These are phyloP conservation scores for Dicerorhinus sumatrensis DNA, from an alignment of 2,113 vertebrate species.

Conservation along the genomic window DNA sequence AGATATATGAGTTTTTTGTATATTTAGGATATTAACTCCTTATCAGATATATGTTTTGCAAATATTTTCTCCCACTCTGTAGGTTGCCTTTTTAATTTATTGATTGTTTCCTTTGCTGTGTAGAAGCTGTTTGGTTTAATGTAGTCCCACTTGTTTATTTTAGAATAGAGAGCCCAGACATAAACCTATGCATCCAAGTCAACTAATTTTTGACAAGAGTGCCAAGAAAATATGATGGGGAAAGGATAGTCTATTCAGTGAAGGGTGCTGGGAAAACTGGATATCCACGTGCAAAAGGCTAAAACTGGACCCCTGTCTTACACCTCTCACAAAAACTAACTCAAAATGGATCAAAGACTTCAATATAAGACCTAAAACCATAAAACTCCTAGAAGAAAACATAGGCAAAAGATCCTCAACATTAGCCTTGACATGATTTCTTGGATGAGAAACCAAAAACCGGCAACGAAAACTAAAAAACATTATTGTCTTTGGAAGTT, in stretches of 20 bases:
- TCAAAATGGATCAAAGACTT: not conserved
- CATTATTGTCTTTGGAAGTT: not conserved
- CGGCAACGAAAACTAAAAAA: not conserved
- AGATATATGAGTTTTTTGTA: not conserved
- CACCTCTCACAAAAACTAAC: not conserved
- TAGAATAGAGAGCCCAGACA: not conserved
- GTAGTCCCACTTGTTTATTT: not conserved
- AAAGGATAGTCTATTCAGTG: not conserved
- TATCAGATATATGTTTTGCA: not conserved
- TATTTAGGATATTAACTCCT: not conserved
- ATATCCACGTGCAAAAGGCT: not conserved
- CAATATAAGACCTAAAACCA: not conserved
- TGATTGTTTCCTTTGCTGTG: not conserved
- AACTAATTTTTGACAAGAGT: not conserved
- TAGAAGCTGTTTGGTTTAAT: not conserved
- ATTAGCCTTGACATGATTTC: not conserved
- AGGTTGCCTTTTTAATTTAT: not conserved
- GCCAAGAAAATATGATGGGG: not conserved
- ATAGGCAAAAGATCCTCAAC: not conserved
- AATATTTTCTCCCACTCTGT: not conserved
- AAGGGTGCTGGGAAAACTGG: not conserved
- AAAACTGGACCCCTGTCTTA: not conserved
- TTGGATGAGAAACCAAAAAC: not conserved
- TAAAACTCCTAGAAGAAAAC: slow-evolving; percentile 23
- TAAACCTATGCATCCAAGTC: not conserved